These are phyloP conservation scores for Gari tellinella DNA, from an alignment of 2,888 invertebrate species.

Conservation along the genomic window DNA sequence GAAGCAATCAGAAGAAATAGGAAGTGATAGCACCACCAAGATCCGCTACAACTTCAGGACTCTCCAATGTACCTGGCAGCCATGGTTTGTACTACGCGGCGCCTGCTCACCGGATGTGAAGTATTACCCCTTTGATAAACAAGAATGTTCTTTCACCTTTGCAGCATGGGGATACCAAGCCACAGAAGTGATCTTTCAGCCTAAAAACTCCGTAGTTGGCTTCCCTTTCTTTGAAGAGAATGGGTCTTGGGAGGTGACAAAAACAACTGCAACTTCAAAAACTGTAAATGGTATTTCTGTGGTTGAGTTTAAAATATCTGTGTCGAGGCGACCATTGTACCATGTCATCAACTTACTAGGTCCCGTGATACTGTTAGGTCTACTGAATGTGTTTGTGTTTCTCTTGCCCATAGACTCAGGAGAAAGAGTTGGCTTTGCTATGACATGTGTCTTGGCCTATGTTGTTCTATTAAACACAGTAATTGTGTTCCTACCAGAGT, in stretches of 20 bases:
- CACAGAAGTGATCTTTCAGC: constrained; percentile 25
- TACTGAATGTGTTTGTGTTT: constrained; percentile 48
- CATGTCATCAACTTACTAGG: constrained; percentile 45
- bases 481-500: constrained; percentile 41
- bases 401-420: constrained; percentile 52
- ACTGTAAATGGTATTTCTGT: constrained; percentile 28
- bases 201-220: constrained; percentile 15
- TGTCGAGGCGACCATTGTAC: constrained; percentile 38
- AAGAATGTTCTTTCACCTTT: constrained; percentile 40
- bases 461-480: constrained; percentile 48
- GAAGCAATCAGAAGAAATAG: constrained; percentile 39
- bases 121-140: constrained; percentile 52
- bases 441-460: constrained; percentile 51
- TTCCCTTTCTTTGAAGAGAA: constrained; percentile 48
- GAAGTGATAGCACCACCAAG: constrained; percentile 31
- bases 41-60: constrained; percentile 31
- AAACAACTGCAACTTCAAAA: constrained; percentile 12
- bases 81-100: constrained; percentile 38
- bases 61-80: constrained; percentile 38
- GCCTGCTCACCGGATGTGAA: constrained; percentile 46
- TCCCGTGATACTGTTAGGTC: constrained; percentile 39
- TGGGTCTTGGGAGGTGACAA: constrained; percentile 44
- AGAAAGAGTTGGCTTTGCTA: constrained; percentile 53
- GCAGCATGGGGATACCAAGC: constrained; percentile 41
- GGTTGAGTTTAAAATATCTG: constrained; percentile 28